phyloP scores from a whole-genome alignment of 64 coral and sea anemone genomes.

The Montipora capricornis region DNA sequence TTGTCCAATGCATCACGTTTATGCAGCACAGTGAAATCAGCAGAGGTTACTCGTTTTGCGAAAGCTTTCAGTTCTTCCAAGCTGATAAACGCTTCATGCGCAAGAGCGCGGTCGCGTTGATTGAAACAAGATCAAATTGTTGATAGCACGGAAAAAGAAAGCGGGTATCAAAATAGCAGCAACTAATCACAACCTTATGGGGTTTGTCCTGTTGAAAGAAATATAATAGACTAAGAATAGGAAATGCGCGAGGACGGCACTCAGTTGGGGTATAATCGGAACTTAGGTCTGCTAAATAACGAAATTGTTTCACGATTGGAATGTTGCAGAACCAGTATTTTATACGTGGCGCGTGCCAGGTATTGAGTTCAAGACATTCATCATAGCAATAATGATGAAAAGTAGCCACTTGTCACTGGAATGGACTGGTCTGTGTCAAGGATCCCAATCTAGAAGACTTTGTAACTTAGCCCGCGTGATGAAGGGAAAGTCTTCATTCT shows the following conservation, averaged over 20 bases:
- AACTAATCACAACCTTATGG: slow-evolving; percentile 9
- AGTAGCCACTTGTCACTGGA: no score
- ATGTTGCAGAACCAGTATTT: background rate
- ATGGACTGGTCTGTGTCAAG: no score
- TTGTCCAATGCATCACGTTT: background rate
- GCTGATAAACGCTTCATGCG: background rate
- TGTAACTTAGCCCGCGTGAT: no score
- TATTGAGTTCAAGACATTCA: background rate
- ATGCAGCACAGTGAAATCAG: background rate
- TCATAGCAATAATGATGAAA: no score
- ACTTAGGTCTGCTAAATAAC: background rate
- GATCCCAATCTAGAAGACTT: no score
- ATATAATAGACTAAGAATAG: slow-evolving; percentile 46
- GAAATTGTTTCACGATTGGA: no score
- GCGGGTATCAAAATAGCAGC: slow-evolving; percentile 12
- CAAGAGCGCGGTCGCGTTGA: background rate
- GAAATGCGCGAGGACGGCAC: background rate
- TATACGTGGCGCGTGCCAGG: background rate
- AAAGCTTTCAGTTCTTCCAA: background rate
- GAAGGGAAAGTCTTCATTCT: no score
- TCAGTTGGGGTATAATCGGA: background rate
- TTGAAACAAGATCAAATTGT: slow-evolving; percentile 55
- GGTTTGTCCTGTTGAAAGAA: background rate
- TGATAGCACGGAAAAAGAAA: slow-evolving; percentile 35
- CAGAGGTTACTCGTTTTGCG: no score